phyloP scores from a whole-genome alignment of 2,888 invertebrate genomes.

The Machimus rusticus region DNA sequence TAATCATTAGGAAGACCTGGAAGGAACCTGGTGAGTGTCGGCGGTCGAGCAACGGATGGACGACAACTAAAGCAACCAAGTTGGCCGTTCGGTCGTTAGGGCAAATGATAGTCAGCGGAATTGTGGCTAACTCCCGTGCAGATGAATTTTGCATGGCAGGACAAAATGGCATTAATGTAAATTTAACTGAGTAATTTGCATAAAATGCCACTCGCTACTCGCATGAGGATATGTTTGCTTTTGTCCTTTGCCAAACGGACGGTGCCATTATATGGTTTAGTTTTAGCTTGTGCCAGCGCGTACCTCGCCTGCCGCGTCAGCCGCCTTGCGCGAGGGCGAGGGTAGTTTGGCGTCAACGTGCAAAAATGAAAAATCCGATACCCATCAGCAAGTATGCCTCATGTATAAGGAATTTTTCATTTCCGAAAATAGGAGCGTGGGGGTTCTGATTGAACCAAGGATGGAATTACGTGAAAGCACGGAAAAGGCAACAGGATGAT shows the following conservation, averaged over 20 bases:
- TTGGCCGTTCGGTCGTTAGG: background rate
- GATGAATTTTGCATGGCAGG: conserved; percentile 34
- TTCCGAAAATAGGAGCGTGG: conserved; percentile 10
- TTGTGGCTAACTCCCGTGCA: background rate
- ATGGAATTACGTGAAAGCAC: background rate
- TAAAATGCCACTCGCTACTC: conserved; percentile 13
- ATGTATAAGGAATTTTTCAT: conserved; percentile 20
- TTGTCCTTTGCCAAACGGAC: background rate
- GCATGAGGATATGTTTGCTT: conserved; percentile 19
- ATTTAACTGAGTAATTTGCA: conserved; percentile 35
- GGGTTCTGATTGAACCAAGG: conserved; percentile 1
- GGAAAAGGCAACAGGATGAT: background rate
- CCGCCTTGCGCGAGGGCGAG: background rate
- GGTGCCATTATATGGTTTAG: background rate
- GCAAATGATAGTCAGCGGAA: conserved; percentile 22
- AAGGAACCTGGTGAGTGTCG: background rate
- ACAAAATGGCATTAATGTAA: conserved; percentile 28
- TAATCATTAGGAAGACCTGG: conserved; percentile 5
- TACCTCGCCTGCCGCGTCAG: background rate
- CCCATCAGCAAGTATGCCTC: background rate
- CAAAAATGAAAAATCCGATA: conserved; percentile 11
- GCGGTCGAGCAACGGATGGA: background rate
- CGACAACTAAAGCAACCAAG: background rate
- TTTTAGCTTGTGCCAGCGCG: conserved; percentile 19
- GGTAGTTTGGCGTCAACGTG: background rate